Base-by-base conservation (phyloP, 2,888 invertebrate species). In the Lithophane leautieri region DNA sequence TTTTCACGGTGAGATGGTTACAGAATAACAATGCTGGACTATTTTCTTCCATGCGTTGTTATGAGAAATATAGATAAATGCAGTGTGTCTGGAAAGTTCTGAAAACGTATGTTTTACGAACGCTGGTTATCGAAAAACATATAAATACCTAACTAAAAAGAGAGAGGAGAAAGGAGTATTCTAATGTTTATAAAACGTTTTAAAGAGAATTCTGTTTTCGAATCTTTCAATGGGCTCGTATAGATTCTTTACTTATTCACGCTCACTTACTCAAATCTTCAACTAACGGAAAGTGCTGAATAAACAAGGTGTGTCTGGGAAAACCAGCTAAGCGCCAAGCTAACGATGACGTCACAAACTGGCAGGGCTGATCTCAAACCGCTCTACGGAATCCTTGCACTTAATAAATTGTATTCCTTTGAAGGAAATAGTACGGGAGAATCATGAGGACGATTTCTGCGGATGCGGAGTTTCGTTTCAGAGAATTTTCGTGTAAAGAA, bases 311-410 rank as follows among this genome's bases (percentile, higher is more conserved):
- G 47, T 54, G 61, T 67, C 62, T 67, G 56, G 54, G 34, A 72
- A 74, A 79, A 83, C 69, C 69, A 73, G 70, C 73, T 56, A 44
- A 75, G 69, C 28, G 62, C 42, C n/a, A 47, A 63, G 79, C 50
- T 70, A 42, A 50, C 16, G 54, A 66, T 74, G 66, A 72, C 73
- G 73, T 76, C 72, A 79, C 47, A 66, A 34, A 16, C 44, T 56
- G 40, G 34, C 47, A 58, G 40, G 70, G 63, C 63, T 74, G 78
- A 78, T 78, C 81, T 72, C 40, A 61, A 63, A 67, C 47, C 28
- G 58, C 52, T 73, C 40, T 70, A 66, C 56, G 54, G 58, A 78
- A 74, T 71, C 61, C 25, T 54, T 62, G 25, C 56, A 28, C 67
- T 70, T 56, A 69, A 47, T 70, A 34, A 77, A 77, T 67, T 82